phyloP scores from a whole-genome alignment of 2,888 invertebrate species.

The Heliconius sara region DNA sequence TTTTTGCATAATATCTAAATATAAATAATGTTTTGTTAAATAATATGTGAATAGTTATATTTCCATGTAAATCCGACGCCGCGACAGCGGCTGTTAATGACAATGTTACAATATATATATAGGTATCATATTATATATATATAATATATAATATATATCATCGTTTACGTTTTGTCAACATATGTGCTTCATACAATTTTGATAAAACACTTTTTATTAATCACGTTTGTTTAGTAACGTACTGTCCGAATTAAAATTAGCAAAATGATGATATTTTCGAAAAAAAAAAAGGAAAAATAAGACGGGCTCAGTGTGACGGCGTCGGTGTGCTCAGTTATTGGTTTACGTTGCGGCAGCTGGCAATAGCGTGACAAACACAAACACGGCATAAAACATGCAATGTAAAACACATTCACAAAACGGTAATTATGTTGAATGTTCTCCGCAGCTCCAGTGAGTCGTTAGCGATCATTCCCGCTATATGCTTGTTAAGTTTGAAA shows the following conservation, averaged over 20 bases:
- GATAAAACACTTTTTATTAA: background rate
- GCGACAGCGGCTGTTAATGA: slow-evolving; percentile 32
- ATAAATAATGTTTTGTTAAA: slow-evolving; percentile 17
- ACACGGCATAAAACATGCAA: slow-evolving; percentile 77
- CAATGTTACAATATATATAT: background rate
- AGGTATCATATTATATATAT: too few relatives aligned
- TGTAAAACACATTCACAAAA: slow-evolving; percentile 73
- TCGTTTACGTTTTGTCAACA: background rate
- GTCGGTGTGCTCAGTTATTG: slow-evolving; percentile 44
- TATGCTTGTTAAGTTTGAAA: slow-evolving; percentile 65
- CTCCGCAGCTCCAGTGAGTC: slow-evolving; percentile 71
- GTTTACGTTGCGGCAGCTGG: slow-evolving; percentile 48
- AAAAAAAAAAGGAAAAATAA: background rate
- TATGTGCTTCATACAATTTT: background rate
- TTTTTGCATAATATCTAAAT: background rate
- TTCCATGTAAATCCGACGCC: slow-evolving; percentile 34
- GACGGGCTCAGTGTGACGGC: slow-evolving; percentile 33
- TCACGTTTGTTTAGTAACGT: background rate
- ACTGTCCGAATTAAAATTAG: background rate
- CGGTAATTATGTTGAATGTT: slow-evolving; percentile 60
- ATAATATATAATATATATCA: too few relatives aligned
- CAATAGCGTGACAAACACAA: slow-evolving; percentile 72
- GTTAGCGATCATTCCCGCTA: slow-evolving; percentile 77
- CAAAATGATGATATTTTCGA: background rate
- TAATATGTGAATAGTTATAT: slow-evolving; percentile 29